These are phyloP conservation scores for Manis crassicaudata DNA, from an alignment of 2,797 vertebrate species.

Conservation along the genomic window DNA sequence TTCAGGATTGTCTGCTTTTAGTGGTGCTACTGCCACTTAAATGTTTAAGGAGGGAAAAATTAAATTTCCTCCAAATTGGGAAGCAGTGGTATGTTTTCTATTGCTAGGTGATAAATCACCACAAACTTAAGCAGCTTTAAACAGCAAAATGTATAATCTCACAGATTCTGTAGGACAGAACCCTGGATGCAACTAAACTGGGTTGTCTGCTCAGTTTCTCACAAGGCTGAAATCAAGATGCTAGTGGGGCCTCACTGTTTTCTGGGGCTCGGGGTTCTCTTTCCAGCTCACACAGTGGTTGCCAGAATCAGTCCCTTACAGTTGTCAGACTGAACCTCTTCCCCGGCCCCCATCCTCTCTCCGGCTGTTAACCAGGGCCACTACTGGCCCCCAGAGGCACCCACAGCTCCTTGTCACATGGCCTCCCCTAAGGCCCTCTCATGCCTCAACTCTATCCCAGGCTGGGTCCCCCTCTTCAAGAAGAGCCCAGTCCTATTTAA, in stretches of 20 bases:
- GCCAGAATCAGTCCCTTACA: neutral
- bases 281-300: neutral
- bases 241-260: neutral
- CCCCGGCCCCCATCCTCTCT: accelerated
- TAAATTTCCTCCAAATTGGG: neutral
- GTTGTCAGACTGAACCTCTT: neutral
- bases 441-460: neutral
- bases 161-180: neutral
- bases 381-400: neutral
- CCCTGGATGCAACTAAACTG: neutral
- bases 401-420: neutral
- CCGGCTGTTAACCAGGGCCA: neutral
- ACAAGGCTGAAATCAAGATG: neutral
- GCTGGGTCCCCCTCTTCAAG: neutral
- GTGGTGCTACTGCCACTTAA: neutral
- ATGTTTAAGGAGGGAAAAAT: neutral
- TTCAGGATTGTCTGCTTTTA: neutral
- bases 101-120: neutral
- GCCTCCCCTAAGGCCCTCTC: neutral
- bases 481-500: neutral
- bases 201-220: neutral
- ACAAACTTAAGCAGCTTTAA: neutral
- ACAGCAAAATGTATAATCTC: neutral
- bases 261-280: neutral
- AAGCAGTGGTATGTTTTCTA: neutral